phyloP scores from a whole-genome alignment of 2,113 vertebrate species.

The Spilogale gracilis region DNA sequence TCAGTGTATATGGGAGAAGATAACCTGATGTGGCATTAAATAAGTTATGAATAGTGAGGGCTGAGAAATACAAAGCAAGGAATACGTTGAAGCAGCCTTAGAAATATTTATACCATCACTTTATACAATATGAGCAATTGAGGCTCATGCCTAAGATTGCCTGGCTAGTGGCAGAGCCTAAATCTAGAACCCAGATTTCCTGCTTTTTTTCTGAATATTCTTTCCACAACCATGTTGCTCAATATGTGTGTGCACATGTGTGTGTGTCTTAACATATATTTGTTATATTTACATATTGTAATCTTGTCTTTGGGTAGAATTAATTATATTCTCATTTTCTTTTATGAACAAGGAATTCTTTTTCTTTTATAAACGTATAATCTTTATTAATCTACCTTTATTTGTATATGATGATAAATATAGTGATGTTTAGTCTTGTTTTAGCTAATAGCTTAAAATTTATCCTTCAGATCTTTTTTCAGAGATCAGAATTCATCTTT shows the following conservation, averaged over 20 bases:
- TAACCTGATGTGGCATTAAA: not conserved
- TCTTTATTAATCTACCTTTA: conserved; percentile 5
- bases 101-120: not conserved
- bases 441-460: conserved; percentile 40
- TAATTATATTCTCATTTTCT: conserved; percentile 24
- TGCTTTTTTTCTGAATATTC: conserved; percentile 43
- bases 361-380: conserved; percentile 33
- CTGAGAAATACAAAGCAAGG: not conserved
- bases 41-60: not conserved
- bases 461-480: conserved; percentile 38
- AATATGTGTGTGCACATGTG: not conserved
- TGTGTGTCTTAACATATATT: not conserved
- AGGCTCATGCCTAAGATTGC: not conserved
- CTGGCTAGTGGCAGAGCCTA: not conserved
- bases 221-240: not conserved
- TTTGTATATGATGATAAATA: not conserved
- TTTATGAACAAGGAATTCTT: conserved; percentile 29
- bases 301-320: conserved; percentile 21
- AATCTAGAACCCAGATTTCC: not conserved
- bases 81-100: conserved; percentile 10
- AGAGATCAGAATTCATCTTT: conserved; percentile 36
- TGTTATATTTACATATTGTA: not conserved
- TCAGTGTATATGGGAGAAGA: not conserved
- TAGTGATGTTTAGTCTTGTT: conserved; percentile 33
- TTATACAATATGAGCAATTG: not conserved